Base-by-base conservation (phyloP, 2,113 vertebrate species). In the Lophius piscatorius region DNA sequence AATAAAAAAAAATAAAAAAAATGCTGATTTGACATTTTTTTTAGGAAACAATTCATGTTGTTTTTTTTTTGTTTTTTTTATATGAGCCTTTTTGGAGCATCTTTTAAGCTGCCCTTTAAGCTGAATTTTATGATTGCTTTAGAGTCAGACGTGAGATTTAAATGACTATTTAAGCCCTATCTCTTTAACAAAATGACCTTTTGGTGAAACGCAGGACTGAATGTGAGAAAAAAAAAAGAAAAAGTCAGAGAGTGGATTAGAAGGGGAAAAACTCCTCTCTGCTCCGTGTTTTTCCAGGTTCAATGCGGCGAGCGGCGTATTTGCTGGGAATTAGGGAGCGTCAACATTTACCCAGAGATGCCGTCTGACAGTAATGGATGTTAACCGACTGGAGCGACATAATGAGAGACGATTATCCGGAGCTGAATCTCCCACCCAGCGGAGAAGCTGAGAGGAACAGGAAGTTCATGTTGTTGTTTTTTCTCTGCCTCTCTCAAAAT, bases 401-500 rank as follows among this genome's bases (percentile, higher is more conserved):
- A 87, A 87, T 83, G 60, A 78, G 79, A 78, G 77, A 83, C 77
- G 29, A 81, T 85, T 79, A 85, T 85, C 85, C 34, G 69, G 5
- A 21, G 59, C 47, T 44, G 56, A 81, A 84, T 74, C 65, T 87
- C 82, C 81, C 81, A 86, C 77, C 63, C 58, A 74, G 70, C 41
- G 2, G 39, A 29, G 52, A 28, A 18, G 54, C 77, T 1, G 22
- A 63, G n/a, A 36, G 23, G 10, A 66, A 69, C 69, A 76, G 71
- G 77, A 83, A 48, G 82, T 74, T 34, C 40, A 48, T 47, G 55
- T 57, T 73, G 44, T 17, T 3, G 8, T 64, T 56, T 54, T 56
- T 45, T 31, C 56, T 26, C 6, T 23, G 29, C 12, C 66, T 74
- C 69, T 55, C 66, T 72, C 33, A 50, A 74, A 81, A 75, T 66